A percentile compares a stretch with the other conserved stretches of the same genome.
phyloP scores from a whole-genome alignment of 1,140 invertebrate genomes.

The Reticulitermes speratus region DNA sequence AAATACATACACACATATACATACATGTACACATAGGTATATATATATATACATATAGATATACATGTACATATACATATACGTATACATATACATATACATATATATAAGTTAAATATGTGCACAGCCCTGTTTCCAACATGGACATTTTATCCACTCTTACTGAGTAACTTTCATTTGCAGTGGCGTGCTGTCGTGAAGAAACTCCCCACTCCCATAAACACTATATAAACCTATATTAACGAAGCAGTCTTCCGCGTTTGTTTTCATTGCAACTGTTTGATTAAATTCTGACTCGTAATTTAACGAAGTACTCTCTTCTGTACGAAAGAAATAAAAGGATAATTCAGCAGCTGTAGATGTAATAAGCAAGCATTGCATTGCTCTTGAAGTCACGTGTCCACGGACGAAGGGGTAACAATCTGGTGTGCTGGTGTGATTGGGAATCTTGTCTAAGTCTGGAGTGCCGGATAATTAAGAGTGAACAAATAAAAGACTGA shows the following conservation, averaged over 20 bases:
- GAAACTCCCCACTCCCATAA: not conserved
- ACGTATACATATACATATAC: too few relatives aligned
- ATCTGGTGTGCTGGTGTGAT: not conserved
- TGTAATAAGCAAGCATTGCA: slow-evolving; percentile 5
- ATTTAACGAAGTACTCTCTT: not conserved
- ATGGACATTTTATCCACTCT: too few relatives aligned
- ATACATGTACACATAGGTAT: too few relatives aligned
- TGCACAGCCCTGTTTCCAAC: too few relatives aligned
- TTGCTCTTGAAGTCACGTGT: not conserved
- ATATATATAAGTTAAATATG: too few relatives aligned
- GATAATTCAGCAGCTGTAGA: not conserved
- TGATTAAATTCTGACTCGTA: slow-evolving; percentile 7
- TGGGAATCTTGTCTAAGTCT: slow-evolving; percentile 7
- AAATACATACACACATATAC: too few relatives aligned
- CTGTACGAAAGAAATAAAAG: not conserved
- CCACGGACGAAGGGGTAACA: not conserved
- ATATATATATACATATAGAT: too few relatives aligned
- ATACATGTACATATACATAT: too few relatives aligned
- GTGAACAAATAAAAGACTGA: not conserved
- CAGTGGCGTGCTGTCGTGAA: too few relatives aligned
- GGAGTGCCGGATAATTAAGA: slow-evolving; percentile 10
- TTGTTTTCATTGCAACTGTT: slow-evolving; percentile 4
- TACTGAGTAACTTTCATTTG: too few relatives aligned
- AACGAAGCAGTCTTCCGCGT: not conserved
- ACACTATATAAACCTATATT: not conserved